Evolutionary conservation across 2,888 invertebrate genomes (phyloP), one percentile per base, ranked within the genome.

Genomic region (Dioctria rufipes): DNA sequence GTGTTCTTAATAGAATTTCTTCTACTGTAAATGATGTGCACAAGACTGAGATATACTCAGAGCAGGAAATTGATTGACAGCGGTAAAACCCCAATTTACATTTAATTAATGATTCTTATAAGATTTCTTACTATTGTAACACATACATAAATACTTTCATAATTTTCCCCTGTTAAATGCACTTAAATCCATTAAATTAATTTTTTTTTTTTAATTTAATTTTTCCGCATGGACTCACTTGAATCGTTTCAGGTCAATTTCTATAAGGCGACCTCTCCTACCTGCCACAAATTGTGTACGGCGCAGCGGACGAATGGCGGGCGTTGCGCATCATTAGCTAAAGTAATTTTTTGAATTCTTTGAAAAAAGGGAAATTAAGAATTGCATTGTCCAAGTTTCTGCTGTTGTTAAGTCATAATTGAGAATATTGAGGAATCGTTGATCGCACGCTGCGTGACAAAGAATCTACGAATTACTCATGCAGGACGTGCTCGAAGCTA

Each of bases 371-470:
- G 60, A 60, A 60, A 60, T 11, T 60, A 11, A 25, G 13, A 60
- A 60, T 5, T 60, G 60, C n/a, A 60, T 60, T 60, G 60, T 60
- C 5, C 60, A 60, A 60, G 60, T 60, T 5, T 11, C 60, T 60
- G 13, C n/a, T 25, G 9, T 25, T 25, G 25, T 46, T 13, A 5
- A 25, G 60, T n/a, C 11, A 5, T 25, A 25, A 11, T 5, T 2
- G 11, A 25, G 13, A 25, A 51, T 9, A 60, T 13, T 60, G 60
- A 60, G 60, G 9, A 60, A 60, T 60, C 13, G 11, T 60, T 60
- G 11, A 60, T n/a, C 11, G 25, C 11, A 11, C 25, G 5, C 11
- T 25, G 60, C 25, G 60, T 60, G 13, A 60, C 60, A 13, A 25
- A 25, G 25, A 25, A 11, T 25, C 60, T 8, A 5, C 4, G 13